Evolutionary conservation across 2,888 invertebrate genomes (phyloP).

Genomic region (Ypsolopha sequella): DNA sequence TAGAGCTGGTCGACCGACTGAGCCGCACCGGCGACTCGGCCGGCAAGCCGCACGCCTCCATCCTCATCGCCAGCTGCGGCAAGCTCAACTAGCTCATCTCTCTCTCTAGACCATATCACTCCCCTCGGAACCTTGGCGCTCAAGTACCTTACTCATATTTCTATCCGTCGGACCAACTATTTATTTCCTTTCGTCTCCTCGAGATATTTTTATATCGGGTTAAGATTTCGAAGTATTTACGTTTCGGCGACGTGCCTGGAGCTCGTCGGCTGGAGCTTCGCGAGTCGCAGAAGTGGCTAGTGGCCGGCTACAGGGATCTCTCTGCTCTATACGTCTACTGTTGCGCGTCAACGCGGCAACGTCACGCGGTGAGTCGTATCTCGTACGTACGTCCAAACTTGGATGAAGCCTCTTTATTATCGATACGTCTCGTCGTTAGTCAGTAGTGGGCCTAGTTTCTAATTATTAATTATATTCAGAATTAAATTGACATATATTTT

Average conservation of each 20-base stretch:
- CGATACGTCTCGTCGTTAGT: too few species aligned
- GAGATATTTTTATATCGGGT: conserved; percentile 21
- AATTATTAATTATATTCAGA: too few species aligned
- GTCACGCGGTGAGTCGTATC: too few species aligned
- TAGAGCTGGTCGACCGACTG: conserved; percentile 83
- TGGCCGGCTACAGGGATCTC: not conserved
- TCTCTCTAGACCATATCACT: conserved; percentile 3
- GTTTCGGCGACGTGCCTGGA: not conserved
- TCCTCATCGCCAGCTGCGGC: conserved; percentile 81
- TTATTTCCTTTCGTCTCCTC: conserved; percentile 8
- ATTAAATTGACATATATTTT: too few species aligned
- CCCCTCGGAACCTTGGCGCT: conserved; percentile 3
- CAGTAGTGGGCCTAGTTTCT: too few species aligned
- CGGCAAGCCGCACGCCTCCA: conserved; percentile 81
- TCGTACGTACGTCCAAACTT: too few species aligned
- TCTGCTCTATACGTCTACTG: not conserved
- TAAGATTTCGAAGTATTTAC: conserved; percentile 24
- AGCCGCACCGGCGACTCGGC: conserved; percentile 82
- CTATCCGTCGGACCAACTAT: conserved; percentile 11
- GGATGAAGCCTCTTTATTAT: too few species aligned
- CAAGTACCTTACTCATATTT: conserved; percentile 16
- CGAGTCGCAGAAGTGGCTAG: not conserved
- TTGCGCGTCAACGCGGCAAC: too few species aligned
- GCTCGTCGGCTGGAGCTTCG: not conserved
- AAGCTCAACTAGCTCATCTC: conserved; percentile 66